Percentiles rank a stretch among this genome's conserved stretches.
phyloP scores from a whole-genome alignment of 2,888 invertebrate species.

The Darwinula stevensoni region DNA sequence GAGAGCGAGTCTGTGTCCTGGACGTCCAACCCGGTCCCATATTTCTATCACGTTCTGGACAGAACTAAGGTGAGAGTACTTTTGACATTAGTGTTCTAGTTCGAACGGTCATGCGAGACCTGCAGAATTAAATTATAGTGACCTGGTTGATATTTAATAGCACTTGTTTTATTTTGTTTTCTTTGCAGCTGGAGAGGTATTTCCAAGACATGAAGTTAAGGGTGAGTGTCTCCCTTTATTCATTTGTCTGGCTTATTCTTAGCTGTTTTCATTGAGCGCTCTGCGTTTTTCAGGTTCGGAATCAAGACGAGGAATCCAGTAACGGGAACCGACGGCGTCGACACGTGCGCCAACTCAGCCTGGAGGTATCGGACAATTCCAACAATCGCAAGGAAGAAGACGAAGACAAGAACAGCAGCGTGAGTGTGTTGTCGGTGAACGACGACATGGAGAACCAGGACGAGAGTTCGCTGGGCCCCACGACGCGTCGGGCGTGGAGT shows the following conservation, averaged over 20 bases:
- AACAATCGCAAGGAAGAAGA: too few species aligned
- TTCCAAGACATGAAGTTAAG: slow-evolving; percentile 56
- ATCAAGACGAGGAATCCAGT: background rate
- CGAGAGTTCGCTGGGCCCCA: slow-evolving; percentile 35
- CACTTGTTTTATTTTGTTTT: slow-evolving; percentile 8
- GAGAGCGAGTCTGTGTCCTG: slow-evolving; percentile 86
- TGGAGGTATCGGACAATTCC: too few species aligned
- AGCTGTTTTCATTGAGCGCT: too few species aligned
- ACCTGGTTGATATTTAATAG: background rate
- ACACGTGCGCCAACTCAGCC: too few species aligned
- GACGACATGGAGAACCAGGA: too few species aligned
- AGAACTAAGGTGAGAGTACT: slow-evolving; percentile 40
- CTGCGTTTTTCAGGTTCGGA: background rate
- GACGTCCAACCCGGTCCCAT: slow-evolving; percentile 96
- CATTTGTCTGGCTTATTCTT: too few species aligned
- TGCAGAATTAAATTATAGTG: too few species aligned
- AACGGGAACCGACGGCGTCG: background rate
- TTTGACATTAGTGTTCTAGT: too few species aligned
- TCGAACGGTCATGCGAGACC: too few species aligned
- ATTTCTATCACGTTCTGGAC: slow-evolving; percentile 93
- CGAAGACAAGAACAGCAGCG: too few species aligned
- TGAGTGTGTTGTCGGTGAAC: too few species aligned
- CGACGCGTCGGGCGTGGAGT: slow-evolving; percentile 42
- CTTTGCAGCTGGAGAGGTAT: slow-evolving; percentile 47
- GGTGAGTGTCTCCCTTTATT: slow-evolving; percentile 15